A percentile compares a stretch with the other conserved stretches of the same genome.
Conservation (phyloP, 2,113 vertebrate genomes). For the Pedionomus torquatus region DNA sequence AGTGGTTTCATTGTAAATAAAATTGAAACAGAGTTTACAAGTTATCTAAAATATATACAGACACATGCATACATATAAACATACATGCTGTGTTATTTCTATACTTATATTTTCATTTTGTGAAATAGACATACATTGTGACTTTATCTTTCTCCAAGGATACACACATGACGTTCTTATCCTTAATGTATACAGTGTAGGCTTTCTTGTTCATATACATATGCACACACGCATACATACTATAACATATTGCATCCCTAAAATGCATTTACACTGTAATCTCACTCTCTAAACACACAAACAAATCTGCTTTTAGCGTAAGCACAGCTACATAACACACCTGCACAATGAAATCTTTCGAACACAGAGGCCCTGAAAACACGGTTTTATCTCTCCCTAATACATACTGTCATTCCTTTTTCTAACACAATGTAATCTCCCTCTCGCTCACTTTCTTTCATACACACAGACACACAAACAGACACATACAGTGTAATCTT, state of each 20-base stretch:
- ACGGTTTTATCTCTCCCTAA: constrained; percentile 39
- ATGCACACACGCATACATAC: background rate
- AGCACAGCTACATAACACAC: background rate
- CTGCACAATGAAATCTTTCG: constrained; percentile 22
- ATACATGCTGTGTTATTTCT: background rate
- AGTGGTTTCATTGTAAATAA: background rate
- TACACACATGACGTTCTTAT: background rate
- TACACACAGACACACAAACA: background rate
- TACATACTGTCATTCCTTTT: background rate
- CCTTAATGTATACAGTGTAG: background rate
- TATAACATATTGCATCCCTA: background rate
- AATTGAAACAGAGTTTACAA: background rate
- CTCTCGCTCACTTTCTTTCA: background rate
- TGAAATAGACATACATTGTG: background rate
- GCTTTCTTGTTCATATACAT: background rate
- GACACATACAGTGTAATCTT: constrained; percentile 33
- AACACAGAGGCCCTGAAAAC: constrained; percentile 7
- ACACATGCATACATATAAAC: background rate
- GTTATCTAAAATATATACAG: background rate
- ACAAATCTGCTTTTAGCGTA: background rate
- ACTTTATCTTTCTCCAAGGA: background rate
- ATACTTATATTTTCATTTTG: background rate
- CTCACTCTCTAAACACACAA: background rate
- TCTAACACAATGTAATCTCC: constrained; percentile 38
- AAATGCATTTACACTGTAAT: background rate